Percentiles rank a stretch among this genome's conserved stretches.
Conservation (phyloP, 2,797 vertebrate genomes). For the Betta splendens region DNA sequence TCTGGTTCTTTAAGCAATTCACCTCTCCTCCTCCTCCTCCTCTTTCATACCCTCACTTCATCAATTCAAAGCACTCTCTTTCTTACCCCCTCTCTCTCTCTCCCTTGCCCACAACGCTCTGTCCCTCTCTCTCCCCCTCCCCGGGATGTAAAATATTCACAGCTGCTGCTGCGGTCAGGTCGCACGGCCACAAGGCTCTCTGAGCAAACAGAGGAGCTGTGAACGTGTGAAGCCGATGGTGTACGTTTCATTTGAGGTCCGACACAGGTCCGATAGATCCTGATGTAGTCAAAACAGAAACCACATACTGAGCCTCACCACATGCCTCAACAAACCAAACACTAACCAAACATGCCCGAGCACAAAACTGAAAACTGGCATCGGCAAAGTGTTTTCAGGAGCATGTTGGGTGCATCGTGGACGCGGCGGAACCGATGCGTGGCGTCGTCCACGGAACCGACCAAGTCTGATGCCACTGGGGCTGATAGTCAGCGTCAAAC, state of each 20-base stretch:
- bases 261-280: constrained; percentile 76
- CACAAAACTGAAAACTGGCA: constrained; percentile 59
- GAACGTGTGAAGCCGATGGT: constrained; percentile 82
- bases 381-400: constrained; percentile 65
- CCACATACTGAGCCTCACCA: constrained; percentile 73
- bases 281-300: constrained; percentile 78
- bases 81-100: constrained; percentile 19
- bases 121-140: constrained; percentile 50
- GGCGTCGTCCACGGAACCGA: constrained; percentile 48
- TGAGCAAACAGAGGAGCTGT: constrained; percentile 81
- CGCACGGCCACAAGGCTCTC: constrained; percentile 79
- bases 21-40: constrained; percentile 37
- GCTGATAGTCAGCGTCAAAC: constrained; percentile 69
- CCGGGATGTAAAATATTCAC: constrained; percentile 82
- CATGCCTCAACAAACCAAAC: constrained; percentile 79
- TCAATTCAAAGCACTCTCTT: constrained; percentile 36
- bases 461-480: constrained; percentile 62
- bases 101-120: constrained; percentile 9
- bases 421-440: constrained; percentile 58
- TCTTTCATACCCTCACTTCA: constrained; percentile 55
- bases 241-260: constrained; percentile 82
- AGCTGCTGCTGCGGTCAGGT: constrained; percentile 84
- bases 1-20: constrained; percentile 65
- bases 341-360: constrained; percentile 71
- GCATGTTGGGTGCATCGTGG: constrained; percentile 49